Percentiles rank a stretch among this genome's conserved stretches.
Conservation (phyloP, 64 coral and sea anemone species). For the Dendronephthya gigantea region DNA sequence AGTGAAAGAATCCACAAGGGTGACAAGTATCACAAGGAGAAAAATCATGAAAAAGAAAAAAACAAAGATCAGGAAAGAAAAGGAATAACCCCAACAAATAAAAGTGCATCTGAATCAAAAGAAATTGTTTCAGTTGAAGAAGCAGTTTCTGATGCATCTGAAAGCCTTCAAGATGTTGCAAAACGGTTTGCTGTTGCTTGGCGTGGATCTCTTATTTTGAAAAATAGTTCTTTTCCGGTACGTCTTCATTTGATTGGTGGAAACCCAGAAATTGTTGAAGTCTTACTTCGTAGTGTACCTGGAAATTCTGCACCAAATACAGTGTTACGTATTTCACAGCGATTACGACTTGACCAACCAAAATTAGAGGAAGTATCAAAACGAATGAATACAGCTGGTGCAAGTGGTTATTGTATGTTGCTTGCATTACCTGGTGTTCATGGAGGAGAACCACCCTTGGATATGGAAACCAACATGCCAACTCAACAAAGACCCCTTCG, state of each 20-base stretch:
- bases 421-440: slow-evolving; percentile 17
- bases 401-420: slow-evolving; percentile 19
- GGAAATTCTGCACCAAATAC: slow-evolving; percentile 4
- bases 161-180: slow-evolving; percentile 22
- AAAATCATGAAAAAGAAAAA: not conserved
- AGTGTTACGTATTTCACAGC: slow-evolving; percentile 6
- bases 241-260: slow-evolving; percentile 21
- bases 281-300: slow-evolving; percentile 8
- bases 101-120: not conserved
- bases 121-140: not conserved
- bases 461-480: slow-evolving; percentile 16
- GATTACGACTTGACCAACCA: slow-evolving; percentile 5
- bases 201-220: slow-evolving; percentile 8
- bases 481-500: slow-evolving; percentile 11
- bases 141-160: not conserved
- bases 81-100: not conserved
- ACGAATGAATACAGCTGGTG: slow-evolving; percentile 17
- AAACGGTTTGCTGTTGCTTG: slow-evolving; percentile 14
- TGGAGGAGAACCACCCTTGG: slow-evolving; percentile 6
- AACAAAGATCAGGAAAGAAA: not conserved
- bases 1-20: not conserved
- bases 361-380: slow-evolving; percentile 17
- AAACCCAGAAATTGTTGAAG: slow-evolving; percentile 7
- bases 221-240: slow-evolving; percentile 7
- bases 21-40: not conserved